Percentiles rank a stretch among this genome's conserved stretches.
These are phyloP conservation scores for Odontamblyopus lacepedii DNA, from an alignment of 2,797 vertebrate genomes.

Conservation along the genomic window DNA sequence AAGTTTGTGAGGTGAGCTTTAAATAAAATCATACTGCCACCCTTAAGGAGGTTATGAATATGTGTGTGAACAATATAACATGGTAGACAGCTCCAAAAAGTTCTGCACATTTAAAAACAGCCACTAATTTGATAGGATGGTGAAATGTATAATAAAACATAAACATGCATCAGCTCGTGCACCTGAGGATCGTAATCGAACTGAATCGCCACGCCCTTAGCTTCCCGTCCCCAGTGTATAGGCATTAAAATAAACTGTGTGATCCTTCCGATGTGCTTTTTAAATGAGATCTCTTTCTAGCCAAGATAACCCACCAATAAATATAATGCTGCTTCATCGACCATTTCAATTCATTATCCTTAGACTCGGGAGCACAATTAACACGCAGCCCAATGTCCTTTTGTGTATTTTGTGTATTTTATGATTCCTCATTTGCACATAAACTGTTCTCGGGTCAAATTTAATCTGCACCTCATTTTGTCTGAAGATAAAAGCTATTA, in stretches of 20 bases:
- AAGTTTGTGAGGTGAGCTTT: too few relatives aligned
- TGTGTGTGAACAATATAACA: too few relatives aligned
- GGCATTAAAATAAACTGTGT: background rate
- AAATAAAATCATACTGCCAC: too few relatives aligned
- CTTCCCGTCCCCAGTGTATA: too few relatives aligned
- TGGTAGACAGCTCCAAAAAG: too few relatives aligned
- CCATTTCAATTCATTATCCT: background rate
- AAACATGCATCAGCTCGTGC: too few relatives aligned
- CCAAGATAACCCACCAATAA: background rate
- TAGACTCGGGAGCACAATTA: background rate
- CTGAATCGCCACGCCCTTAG: too few relatives aligned
- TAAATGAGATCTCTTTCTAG: background rate
- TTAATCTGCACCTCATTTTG: constrained; percentile 33
- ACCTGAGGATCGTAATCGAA: too few relatives aligned
- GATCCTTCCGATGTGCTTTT: background rate
- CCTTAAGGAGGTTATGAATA: too few relatives aligned
- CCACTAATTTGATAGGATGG: too few relatives aligned
- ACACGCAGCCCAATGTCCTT: background rate
- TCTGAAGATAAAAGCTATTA: constrained; percentile 33
- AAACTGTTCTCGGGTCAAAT: constrained; percentile 25
- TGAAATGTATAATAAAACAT: too few relatives aligned
- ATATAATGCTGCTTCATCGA: background rate
- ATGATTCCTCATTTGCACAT: constrained; percentile 10
- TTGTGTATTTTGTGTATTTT: background rate
- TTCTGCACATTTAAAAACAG: too few relatives aligned